Evolutionary conservation across 2,797 vertebrate genomes (phyloP), one percentile per base, ranked within the genome.

Genomic region (Catamblyrhynchus diadema): DNA sequence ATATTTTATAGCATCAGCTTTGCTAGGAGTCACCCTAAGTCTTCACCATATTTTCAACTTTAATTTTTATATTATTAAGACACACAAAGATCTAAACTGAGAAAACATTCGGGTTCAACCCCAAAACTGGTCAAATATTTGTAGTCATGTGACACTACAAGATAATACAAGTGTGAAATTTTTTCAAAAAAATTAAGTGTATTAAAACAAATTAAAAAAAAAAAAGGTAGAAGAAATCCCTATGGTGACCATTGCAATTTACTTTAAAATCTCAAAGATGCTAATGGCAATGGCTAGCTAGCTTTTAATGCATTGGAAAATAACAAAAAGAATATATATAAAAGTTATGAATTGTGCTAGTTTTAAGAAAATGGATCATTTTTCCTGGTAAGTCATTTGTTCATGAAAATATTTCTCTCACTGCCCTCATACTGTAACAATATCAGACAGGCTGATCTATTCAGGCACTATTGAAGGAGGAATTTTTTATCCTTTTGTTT

Each of bases 381-480:
- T 92, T 96, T 95, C 41, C 81, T 94, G 54, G 69, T 87, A 93
- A 97, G 75, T 88, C 77, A 93, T 93, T 94, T 96, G 56, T 77
- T 82, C 54, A 8, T 50, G 53, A 67, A 96, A 95, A 78, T 88
- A 47, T 22, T 96, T 96, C 81, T 83, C 33, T 85, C 81, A 51
- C 86, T 89, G 70, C 66, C 51, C 65, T 95, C 53, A 41, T 81
- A 83, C 61, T 87, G 60, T 28, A 95, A 71, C 51, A 78, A 4
- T 97, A 93, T 86, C 85, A 93, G 73, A 86, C 66, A 95, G 90
- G 41, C 35, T 71, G 62, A 95, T 97, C 89, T 97, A 77, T 93
- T 96, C 85, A 93, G 94, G 92, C 39, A 94, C 94, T 95, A 96
- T 32, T 96, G 93, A 97, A 97, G 66, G 33, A 78, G 53, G 42